Conservation (phyloP, 1,140 invertebrate genomes). For the Eriosoma lanigerum region DNA sequence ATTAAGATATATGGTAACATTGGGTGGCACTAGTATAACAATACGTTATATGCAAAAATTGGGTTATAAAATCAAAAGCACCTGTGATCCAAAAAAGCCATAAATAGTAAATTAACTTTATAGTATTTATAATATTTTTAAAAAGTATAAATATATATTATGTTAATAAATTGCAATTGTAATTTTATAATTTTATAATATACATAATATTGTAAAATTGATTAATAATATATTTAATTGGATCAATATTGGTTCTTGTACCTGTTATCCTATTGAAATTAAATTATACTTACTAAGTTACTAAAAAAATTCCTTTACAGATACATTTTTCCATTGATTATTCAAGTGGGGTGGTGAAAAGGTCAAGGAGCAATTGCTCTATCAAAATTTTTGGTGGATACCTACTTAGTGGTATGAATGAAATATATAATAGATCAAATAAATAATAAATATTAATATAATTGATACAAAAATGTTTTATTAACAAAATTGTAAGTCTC, state of each 20-base stretch:
- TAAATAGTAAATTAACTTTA: not conserved
- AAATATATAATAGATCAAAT: no score
- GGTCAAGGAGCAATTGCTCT: no score
- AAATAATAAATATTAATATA: no score
- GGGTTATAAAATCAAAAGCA: not conserved
- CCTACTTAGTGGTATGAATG: no score
- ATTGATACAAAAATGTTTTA: no score
- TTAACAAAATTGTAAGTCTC: no score
- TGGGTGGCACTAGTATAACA: constrained; percentile 64
- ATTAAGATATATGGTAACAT: constrained; percentile 82
- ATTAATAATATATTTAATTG: not conserved
- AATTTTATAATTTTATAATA: constrained; percentile 15
- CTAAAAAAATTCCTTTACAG: no score
- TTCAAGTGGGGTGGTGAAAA: no score
- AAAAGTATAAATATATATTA: not conserved
- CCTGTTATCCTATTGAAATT: not conserved
- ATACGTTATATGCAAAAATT: constrained; percentile 10
- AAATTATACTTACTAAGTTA: no score
- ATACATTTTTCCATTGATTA: no score
- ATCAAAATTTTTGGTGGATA: no score
- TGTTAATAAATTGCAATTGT: not conserved
- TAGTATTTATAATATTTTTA: constrained; percentile 11
- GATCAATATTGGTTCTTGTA: not conserved
- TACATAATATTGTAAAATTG: constrained; percentile 1
- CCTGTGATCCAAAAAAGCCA: not conserved